Conservation (phyloP, 2,113 vertebrate genomes). For the Perca fluviatilis region DNA sequence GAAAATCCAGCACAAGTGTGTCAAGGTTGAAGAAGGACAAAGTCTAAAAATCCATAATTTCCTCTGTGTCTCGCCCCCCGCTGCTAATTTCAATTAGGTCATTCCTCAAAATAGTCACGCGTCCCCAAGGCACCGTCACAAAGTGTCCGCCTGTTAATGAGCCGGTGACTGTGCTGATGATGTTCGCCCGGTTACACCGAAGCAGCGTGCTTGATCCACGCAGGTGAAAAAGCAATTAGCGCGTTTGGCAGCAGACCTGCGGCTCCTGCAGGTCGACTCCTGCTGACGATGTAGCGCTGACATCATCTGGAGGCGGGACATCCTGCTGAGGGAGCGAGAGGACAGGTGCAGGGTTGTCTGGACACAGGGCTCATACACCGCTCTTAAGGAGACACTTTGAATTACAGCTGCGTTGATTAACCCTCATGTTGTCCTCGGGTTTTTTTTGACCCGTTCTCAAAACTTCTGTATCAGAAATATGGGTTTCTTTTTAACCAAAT, state of each 20-base stretch:
- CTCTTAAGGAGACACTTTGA: too few relatives aligned
- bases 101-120: slow-evolving; percentile 79
- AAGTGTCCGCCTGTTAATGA: slow-evolving; percentile 75
- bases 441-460: too few relatives aligned
- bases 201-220: slow-evolving; percentile 26
- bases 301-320: neutral
- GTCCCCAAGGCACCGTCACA: slow-evolving; percentile 64
- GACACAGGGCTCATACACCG: neutral
- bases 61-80: slow-evolving; percentile 42
- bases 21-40: slow-evolving; percentile 77
- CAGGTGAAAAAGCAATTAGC: slow-evolving; percentile 74
- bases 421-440: too few relatives aligned
- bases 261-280: slow-evolving; percentile 3
- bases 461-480: too few relatives aligned
- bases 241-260: slow-evolving; percentile 50
- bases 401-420: too few relatives aligned
- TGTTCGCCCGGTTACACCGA: slow-evolving; percentile 40
- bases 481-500: too few relatives aligned
- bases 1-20: slow-evolving; percentile 59
- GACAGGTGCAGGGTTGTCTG: slow-evolving; percentile 12
- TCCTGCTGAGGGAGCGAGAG: slow-evolving; percentile 33
- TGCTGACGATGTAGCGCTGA: slow-evolving; percentile 23
- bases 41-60: slow-evolving; percentile 67
- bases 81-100: slow-evolving; percentile 80
- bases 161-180: slow-evolving; percentile 58